Base-by-base conservation (phyloP, 1,140 invertebrate species). In the Bombus waltoni region DNA sequence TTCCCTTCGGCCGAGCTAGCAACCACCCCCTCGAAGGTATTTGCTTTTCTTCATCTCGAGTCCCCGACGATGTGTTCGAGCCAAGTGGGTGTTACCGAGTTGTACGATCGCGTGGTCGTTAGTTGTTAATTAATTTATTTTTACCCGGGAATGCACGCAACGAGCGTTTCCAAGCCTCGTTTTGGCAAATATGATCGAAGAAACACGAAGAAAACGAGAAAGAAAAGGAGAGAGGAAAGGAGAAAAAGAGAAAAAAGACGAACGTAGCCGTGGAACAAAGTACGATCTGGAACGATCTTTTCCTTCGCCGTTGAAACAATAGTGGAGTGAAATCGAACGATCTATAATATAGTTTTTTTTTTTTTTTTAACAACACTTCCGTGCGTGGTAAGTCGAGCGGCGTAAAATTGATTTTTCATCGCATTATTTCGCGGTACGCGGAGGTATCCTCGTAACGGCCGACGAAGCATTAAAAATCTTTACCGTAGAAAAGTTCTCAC, bases 11-110 rank as follows among this genome's bases (percentile, higher is more conserved):
- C 44, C 47, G 81, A 75, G 75, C 68, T 72, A 75, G 80, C 85
- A 53, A 57, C 72, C 73, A 83, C 74, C 85, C 76, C 77, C 85
- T 73, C 53, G 77, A 73, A 77, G 79, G 88, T 83, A 87, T 85
- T 91, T 74, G 76, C 83, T 89, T 85, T 88, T 80, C 72, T 80
- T 81, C 79, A 32, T 81, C 79, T 89, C 83, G 75, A 59, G 25
- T 59, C 35, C 47, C 82, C 82, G 65, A 83, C 68, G 68, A 80
- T 85, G 83, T 38, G 66, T 71, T 38, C n/a, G 44, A 9, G 3
- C 75, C 66, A 22, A 85, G 76, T 78, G 82, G 74, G 82, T 83
- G 83, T 80, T 62, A 80, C 76, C 76, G 38, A 57, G 68, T 70
- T 38, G 35, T 5, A n/a, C 65, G 38, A 72, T 83, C 47, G 80